Base-by-base conservation (phyloP, 2,888 invertebrate genomes). In the Tetranychus truncatus region DNA sequence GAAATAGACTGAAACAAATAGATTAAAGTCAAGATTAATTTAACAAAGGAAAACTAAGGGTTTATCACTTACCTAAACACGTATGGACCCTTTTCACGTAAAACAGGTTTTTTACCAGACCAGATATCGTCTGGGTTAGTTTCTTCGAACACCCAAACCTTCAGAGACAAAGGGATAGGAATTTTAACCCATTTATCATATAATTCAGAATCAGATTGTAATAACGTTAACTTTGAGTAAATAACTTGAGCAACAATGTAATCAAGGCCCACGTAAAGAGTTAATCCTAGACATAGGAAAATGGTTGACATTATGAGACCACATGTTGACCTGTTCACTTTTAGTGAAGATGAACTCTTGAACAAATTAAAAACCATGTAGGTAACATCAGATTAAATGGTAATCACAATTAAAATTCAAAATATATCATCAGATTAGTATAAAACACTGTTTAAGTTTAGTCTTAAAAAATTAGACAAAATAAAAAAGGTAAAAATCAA, bases 141-240 rank as follows among this genome's bases (percentile, higher is more conserved):
- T 9, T 9, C n/a, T n/a, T 69, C 69, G 69, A 69, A 69, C 69
- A 69, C 21, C 20, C 34, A 69, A 20, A 69, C 69, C 21, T 69
- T 24, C 9, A 69, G 8, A 18, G 15, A 9, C 9, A 69, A n/a
- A 18, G 69, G 69, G 11, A 69, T 24, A 9, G 69, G 69, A 6
- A 24, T 9, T 69, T n/a, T 9, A 6, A 21, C 69, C 69, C 69
- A 69, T 69, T 69, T 69, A 9, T 9, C 11, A 8, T 18, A 69
- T n/a, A 69, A 69, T n/a, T 55, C 55, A 7, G 55, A 55, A 55
- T 55, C 55, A 9, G 55, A 55, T 55, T 55, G 55, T 55, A 55
- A 55, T 55, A 55, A 55, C 15, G 55, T 55, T 55, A 55, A 55
- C 6, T 55, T 55, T 15, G 55, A 55, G 55, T 55, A 55, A 55